Conservation (phyloP, 2,797 vertebrate genomes). For the Gila robusta region DNA sequence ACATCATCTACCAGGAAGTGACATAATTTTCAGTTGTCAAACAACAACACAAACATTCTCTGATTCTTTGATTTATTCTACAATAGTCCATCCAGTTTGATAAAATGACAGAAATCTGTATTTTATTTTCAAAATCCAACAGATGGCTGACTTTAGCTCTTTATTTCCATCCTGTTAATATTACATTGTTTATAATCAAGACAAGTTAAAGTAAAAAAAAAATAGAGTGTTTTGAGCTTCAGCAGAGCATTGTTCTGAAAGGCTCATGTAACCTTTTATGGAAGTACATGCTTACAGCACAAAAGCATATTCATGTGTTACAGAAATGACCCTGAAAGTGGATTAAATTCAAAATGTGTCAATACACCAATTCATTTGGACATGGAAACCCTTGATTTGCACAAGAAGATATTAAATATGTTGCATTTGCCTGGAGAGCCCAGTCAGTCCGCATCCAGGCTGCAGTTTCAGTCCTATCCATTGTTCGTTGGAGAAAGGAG, state of each 20-base stretch:
- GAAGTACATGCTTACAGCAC: not conserved
- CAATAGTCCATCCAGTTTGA: not conserved
- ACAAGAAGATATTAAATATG: conserved; percentile 34
- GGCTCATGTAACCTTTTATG: not conserved
- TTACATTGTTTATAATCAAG: not conserved
- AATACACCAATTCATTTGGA: not conserved
- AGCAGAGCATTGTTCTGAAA: not conserved
- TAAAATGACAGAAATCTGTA: not conserved
- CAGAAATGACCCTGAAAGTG: not conserved
- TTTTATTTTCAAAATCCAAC: not conserved
- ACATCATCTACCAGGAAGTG: conserved; percentile 6
- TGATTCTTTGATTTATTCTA: not conserved
- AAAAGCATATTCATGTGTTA: not conserved
- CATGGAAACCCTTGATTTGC: conserved; percentile 34
- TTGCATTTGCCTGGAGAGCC: conserved; percentile 26
- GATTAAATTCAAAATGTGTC: not conserved
- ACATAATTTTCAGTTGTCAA: not conserved
- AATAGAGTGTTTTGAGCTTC: not conserved
- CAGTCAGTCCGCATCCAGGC: conserved; percentile 12
- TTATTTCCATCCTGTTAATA: not conserved
- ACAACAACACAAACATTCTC: not conserved
- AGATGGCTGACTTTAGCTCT: not conserved
- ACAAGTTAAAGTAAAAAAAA: not conserved
- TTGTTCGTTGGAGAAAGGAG: conserved; percentile 58
- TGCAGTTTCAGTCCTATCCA: conserved; percentile 30